Evolutionary conservation across 2,113 vertebrate genomes (phyloP), one percentile per base, ranked within the genome.

Genomic region (Promerops cafer): DNA sequence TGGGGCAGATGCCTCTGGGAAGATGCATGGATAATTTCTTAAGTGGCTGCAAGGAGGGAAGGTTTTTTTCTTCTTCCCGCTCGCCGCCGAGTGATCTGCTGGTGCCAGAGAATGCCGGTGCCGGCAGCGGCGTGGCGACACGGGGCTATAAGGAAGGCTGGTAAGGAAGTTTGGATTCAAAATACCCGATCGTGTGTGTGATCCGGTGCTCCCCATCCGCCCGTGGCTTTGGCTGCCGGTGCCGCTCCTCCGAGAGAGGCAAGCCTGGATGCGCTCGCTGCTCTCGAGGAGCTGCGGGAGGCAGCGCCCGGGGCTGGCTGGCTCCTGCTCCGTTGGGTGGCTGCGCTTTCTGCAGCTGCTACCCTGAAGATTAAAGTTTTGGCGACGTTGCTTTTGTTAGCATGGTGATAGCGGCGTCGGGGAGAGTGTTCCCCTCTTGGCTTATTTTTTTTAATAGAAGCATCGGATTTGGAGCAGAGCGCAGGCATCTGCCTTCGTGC

Each of bases 101-200:
- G 88, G 70, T 92, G 79, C 89, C 31, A n/a, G 88, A 79, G 94
- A 79, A 91, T 96, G 89, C 91, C 71, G 37, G 86, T 21, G 76
- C 84, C 70, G 94, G 91, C 84, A 52, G 92, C 37, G 28, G 68
- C 4, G 61, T 39, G 77, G 91, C 54, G 86, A 56, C 82, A 59
- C 35, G 52, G 69, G 72, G 63, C 76, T 8, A 49, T 40, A 16
- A 91, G 90, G 93, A 93, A 80, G 87, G 94, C 94, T 90, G 96
- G 94, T 83, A 88, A 91, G 93, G 93, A 97, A 97, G 95, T 96
- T 96, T 68, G 89, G 79, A 61, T 94, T 83, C 53, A 14, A 64
- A 90, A 93, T 88, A 52, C 18, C 69, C 26, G 61, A 69, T 84
- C 3, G 5, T n/a, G 72, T 3, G 3, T 82, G 75, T 10, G 52